phyloP scores from a whole-genome alignment of 2,113 vertebrate genomes.

The Stictonetta naevosa region DNA sequence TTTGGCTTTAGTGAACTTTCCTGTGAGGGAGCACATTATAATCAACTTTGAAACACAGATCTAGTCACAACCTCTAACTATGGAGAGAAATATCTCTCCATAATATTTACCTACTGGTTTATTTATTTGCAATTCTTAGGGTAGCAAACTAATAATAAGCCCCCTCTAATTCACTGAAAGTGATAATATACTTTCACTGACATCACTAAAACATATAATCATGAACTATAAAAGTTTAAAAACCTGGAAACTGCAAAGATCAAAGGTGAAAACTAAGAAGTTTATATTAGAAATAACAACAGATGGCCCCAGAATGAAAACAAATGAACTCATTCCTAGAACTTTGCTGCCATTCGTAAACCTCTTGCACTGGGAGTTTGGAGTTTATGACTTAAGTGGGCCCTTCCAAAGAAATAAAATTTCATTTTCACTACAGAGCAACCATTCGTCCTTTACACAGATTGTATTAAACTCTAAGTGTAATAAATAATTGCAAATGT shows the following conservation, averaged over 20 bases:
- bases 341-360: slow-evolving; percentile 32
- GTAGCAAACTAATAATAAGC: slow-evolving; percentile 26
- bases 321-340: slow-evolving; percentile 70
- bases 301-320: slow-evolving; percentile 62
- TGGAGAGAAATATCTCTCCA: not conserved
- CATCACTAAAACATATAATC: slow-evolving; percentile 35
- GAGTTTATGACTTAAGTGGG: slow-evolving; percentile 49
- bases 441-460: slow-evolving; percentile 38
- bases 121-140: slow-evolving; percentile 56
- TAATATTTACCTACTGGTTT: slow-evolving; percentile 57
- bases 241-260: slow-evolving; percentile 53
- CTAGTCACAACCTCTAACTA: not conserved
- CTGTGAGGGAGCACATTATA: not conserved
- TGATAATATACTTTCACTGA: slow-evolving; percentile 33
- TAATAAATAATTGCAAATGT: slow-evolving; percentile 15
- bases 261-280: slow-evolving; percentile 56
- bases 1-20: not conserved
- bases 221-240: slow-evolving; percentile 27
- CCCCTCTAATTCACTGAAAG: not conserved
- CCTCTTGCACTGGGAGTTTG: slow-evolving; percentile 1
- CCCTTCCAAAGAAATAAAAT: slow-evolving; percentile 50
- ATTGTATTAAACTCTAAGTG: slow-evolving; percentile 59
- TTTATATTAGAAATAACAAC: slow-evolving; percentile 64
- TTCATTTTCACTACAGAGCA: not conserved
- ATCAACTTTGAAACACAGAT: slow-evolving; percentile 1